Conservation (phyloP, 2,888 invertebrate genomes). For the Peribatodes rhomboidaria region DNA sequence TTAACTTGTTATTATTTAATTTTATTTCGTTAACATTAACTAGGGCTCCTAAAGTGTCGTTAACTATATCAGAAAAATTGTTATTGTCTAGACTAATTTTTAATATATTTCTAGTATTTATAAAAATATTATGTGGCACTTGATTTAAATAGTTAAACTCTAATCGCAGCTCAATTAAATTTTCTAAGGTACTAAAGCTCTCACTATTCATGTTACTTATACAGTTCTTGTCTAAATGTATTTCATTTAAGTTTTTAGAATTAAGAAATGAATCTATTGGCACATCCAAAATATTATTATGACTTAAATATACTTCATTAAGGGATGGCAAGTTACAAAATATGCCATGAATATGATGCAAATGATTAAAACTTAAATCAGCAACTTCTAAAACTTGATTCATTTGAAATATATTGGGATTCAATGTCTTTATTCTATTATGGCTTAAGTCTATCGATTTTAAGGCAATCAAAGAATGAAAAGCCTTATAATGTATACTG, state of each 20-base stretch:
- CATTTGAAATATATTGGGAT: slow-evolving; percentile 91
- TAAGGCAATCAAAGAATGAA: slow-evolving; percentile 90
- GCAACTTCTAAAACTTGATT: slow-evolving; percentile 92
- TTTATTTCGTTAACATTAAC: slow-evolving; percentile 91
- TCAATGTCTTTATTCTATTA: slow-evolving; percentile 93
- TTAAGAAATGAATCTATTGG: slow-evolving; percentile 94
- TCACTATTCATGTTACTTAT: slow-evolving; percentile 93
- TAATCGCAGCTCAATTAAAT: slow-evolving; percentile 93
- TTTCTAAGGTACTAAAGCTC: slow-evolving; percentile 91
- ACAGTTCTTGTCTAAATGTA: slow-evolving; percentile 95
- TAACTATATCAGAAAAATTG: slow-evolving; percentile 91
- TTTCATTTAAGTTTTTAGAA: slow-evolving; percentile 91
- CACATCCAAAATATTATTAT: slow-evolving; percentile 96
- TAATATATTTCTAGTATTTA: slow-evolving; percentile 91
- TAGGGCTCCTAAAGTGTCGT: slow-evolving; percentile 92
- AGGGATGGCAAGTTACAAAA: slow-evolving; percentile 93
- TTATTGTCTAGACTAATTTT: slow-evolving; percentile 95
- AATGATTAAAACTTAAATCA: slow-evolving; percentile 95
- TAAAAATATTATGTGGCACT: slow-evolving; percentile 92
- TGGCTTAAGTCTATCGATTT: slow-evolving; percentile 95
- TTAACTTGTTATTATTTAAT: slow-evolving; percentile 93
- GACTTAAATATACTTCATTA: slow-evolving; percentile 92
- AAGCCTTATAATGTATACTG: slow-evolving; percentile 91
- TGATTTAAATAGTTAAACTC: slow-evolving; percentile 94
- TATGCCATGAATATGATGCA: slow-evolving; percentile 94